Conservation (phyloP, 2,888 invertebrate genomes). For the Charanyca ferruginea region DNA sequence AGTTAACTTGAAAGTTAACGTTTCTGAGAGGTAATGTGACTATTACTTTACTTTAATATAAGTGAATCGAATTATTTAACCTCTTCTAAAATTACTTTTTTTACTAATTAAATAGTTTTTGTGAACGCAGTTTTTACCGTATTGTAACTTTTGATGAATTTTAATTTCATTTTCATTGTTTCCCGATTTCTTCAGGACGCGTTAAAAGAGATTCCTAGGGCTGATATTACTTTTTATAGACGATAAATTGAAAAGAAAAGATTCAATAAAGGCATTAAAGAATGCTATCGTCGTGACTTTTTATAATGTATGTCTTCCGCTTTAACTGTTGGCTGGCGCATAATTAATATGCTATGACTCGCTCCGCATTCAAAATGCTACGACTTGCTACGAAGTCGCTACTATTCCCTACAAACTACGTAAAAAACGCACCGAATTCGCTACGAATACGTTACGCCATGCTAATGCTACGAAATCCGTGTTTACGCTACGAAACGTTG, state of each 20-base stretch:
- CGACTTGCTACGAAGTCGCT: not conserved
- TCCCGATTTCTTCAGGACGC: slow-evolving; percentile 4
- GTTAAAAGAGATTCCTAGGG: slow-evolving; percentile 10
- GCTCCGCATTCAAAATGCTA: not conserved
- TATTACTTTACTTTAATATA: too few relatives aligned
- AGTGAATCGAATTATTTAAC: too few relatives aligned
- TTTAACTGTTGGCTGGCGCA: not conserved
- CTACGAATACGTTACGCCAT: too few relatives aligned
- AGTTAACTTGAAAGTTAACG: too few relatives aligned
- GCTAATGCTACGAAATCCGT: too few relatives aligned
- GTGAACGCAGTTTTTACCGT: not conserved
- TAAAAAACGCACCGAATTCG: not conserved
- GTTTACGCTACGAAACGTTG: too few relatives aligned
- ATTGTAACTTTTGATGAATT: slow-evolving; percentile 6
- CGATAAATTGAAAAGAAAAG: not conserved
- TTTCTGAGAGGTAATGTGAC: too few relatives aligned
- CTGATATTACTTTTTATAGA: slow-evolving; percentile 9
- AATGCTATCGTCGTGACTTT: not conserved
- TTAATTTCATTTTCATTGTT: not conserved
- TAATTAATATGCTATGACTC: not conserved
- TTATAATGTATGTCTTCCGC: not conserved
- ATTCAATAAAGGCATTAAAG: not conserved
- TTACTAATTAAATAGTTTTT: not conserved
- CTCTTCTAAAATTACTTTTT: too few relatives aligned
- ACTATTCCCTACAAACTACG: not conserved